Evolutionary conservation across 2,113 vertebrate genomes (phyloP), one percentile per base, ranked within the genome.

Genomic region (Alexandromys fortis): DNA sequence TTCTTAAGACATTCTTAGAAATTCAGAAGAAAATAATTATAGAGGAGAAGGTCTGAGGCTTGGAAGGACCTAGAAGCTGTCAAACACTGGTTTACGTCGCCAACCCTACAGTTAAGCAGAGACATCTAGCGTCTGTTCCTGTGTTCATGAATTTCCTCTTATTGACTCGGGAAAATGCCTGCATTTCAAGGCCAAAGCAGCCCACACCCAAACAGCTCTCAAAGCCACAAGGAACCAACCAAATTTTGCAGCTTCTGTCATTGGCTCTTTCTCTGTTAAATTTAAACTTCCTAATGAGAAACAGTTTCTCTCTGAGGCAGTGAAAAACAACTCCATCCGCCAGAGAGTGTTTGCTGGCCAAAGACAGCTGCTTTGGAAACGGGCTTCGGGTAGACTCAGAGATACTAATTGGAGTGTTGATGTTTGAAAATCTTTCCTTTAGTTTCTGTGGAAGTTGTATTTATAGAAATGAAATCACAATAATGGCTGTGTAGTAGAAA

Each of bases 281-380:
- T 95, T 72, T 88, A 93, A 96, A 86, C n/a, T 68, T 91, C 55
- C n/a, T 45, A 55, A 92, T 93, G 90, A 78, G 67, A 81, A 49
- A 33, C 1, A 88, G 30, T 94, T 65, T 72, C 93, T 83, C 90
- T 65, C 6, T 45, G 21, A 94, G 89, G 72, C 1, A 85, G 0
- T 58, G 81, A 83, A 76, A 94, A 93, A 94, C 75, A 70, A 35
- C 92, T 92, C 26, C 75, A 89, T 87, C 87, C 76, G 24, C 38
- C 45, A 63, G 38, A 28, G 42, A 11, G 45, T 9, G 0, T 91
- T 91, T 68, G 55, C 92, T 76, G 63, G 95, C 79, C 96, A 72
- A 70, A 67, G 90, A 93, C 26, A 78, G 96, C 92, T 81, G 72
- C 82, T 96, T 67, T 63, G 82, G 77, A 89, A 90, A 95, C 7